A percentile compares a stretch with the other conserved stretches of the same genome.
Conservation (phyloP, 2,888 invertebrate species). For the Leptinotarsa tumamoca region DNA sequence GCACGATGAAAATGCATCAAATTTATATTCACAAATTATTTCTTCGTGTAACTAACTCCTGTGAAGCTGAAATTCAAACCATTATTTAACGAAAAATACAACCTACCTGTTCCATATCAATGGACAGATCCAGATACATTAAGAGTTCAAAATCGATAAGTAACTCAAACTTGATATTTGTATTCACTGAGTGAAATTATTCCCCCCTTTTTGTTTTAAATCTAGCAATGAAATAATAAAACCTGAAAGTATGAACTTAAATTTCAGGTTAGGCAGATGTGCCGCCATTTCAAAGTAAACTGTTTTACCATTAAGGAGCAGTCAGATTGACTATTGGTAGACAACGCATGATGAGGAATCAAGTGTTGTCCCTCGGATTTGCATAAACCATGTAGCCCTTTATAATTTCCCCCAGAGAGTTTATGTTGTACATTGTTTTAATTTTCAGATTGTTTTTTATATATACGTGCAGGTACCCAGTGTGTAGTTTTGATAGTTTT, state of each 20-base stretch:
- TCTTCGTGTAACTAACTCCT: too few relatives aligned
- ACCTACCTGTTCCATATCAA: too few relatives aligned
- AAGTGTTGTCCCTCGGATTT: constrained; percentile 64
- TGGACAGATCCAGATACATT: too few relatives aligned
- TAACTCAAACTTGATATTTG: too few relatives aligned
- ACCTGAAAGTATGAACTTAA: not conserved
- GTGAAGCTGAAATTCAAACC: too few relatives aligned
- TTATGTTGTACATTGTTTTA: constrained; percentile 12
- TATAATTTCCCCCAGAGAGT: constrained; percentile 12
- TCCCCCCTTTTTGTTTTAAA: too few relatives aligned
- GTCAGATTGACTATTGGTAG: constrained; percentile 65
- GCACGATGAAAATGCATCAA: too few relatives aligned
- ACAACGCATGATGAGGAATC: constrained; percentile 64
- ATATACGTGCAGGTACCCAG: constrained; percentile 4
- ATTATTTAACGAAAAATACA: too few relatives aligned
- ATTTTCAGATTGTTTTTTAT: constrained; percentile 9
- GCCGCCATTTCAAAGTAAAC: constrained; percentile 89
- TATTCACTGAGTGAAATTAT: too few relatives aligned
- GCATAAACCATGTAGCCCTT: constrained; percentile 21
- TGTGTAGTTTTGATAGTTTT: not conserved
- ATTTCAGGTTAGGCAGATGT: constrained; percentile 92
- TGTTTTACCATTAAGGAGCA: constrained; percentile 77
- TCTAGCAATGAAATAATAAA: too few relatives aligned
- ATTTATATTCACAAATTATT: too few relatives aligned
- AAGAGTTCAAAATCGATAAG: too few relatives aligned